Conservation (phyloP, 2,888 invertebrate species). For the Mesorhabditis spiculigera region DNA sequence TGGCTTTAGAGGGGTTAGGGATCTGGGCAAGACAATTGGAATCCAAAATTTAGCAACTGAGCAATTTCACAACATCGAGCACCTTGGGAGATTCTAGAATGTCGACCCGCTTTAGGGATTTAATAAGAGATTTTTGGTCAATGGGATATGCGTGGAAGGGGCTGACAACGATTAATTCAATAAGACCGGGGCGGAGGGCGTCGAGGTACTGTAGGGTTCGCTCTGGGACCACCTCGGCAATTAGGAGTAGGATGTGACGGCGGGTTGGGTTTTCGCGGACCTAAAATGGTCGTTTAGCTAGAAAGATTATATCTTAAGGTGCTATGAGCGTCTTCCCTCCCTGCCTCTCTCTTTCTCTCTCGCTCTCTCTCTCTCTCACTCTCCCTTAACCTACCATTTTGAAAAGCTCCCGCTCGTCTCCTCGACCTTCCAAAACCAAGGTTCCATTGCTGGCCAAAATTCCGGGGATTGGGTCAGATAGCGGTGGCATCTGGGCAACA, state of each 20-base stretch:
- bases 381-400: neutral
- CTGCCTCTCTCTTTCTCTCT: slow-evolving; percentile 1
- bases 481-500: neutral
- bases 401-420: neutral
- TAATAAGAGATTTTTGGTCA: slow-evolving; percentile 7
- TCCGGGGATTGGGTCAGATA: slow-evolving; percentile 1
- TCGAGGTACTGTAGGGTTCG: slow-evolving; percentile 12
- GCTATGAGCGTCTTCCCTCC: neutral
- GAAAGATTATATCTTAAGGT: too few species aligned
- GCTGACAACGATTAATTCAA: slow-evolving; percentile 11
- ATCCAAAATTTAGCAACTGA: slow-evolving; percentile 9
- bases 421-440: neutral
- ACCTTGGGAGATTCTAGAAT: slow-evolving; percentile 9
- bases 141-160: slow-evolving; percentile 8
- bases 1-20: too few species aligned
- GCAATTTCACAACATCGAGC: neutral
- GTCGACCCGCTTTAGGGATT: slow-evolving; percentile 6
- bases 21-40: neutral
- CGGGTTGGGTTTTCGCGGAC: neutral
- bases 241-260: slow-evolving; percentile 13
- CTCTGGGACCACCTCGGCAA: slow-evolving; percentile 9
- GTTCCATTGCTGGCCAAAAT: neutral
- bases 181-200: slow-evolving; percentile 11
- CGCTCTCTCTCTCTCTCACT: neutral
- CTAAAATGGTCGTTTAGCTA: neutral